Conservation (phyloP, 35 echinoderm and acorn worm species). For the Amphiura filiformis region DNA sequence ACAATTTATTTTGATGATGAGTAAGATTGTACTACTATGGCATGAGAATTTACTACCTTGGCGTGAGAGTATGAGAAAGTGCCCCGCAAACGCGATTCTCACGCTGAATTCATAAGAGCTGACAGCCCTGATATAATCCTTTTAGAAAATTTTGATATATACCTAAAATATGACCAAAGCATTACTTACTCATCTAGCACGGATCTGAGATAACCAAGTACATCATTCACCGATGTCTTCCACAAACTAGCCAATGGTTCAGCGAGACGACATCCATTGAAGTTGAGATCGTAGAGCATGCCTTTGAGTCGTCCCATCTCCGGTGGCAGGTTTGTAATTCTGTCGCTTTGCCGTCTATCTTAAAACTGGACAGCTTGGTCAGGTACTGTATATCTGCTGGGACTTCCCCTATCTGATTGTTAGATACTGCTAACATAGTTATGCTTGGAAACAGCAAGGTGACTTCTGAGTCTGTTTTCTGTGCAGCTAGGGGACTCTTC, state of each 20-base stretch:
- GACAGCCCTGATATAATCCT: too few species aligned
- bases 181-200: constrained; percentile 95
- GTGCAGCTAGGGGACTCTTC: neutral
- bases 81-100: too few species aligned
- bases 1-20: too few species aligned
- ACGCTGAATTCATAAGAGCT: too few species aligned
- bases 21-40: too few species aligned
- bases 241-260: constrained; percentile 58
- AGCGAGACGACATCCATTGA: constrained; percentile 74
- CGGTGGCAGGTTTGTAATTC: constrained; percentile 78
- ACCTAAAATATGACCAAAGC: too few species aligned
- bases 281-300: constrained; percentile 77
- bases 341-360: constrained; percentile 73
- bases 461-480: constrained; percentile 46
- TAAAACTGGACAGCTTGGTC: constrained; percentile 80
- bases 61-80: too few species aligned
- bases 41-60: too few species aligned
- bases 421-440: constrained; percentile 60
- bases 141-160: too few species aligned
- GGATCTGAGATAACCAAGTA: constrained; percentile 85
- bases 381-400: constrained; percentile 85
- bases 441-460: constrained; percentile 91
- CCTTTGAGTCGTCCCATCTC: constrained; percentile 87
- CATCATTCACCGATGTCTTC: constrained; percentile 70
- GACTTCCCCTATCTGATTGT: constrained; percentile 73